Base-by-base conservation (phyloP, 2,113 vertebrate species). In the Gavia stellata region DNA sequence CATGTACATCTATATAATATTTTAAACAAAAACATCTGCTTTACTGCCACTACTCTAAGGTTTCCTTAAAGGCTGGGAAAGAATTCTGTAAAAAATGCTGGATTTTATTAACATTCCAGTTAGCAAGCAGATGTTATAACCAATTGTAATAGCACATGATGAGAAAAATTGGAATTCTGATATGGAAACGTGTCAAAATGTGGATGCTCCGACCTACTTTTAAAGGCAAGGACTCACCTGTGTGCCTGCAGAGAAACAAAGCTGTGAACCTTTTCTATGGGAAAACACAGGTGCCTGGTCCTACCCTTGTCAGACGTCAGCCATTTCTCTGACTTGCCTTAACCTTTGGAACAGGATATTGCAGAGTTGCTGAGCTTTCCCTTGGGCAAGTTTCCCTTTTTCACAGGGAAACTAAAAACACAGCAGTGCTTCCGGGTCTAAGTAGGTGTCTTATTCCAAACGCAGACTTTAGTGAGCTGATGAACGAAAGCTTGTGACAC, bases 1-100 rank as follows among this genome's bases (percentile, higher is more conserved):
- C 59, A 59, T 58, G 67, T 83, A n/a, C 31, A 28, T 83, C 63
- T 73, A 81, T 77, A 94, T 83, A 63, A 38, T 63, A 21, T 62
- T 93, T 94, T 94, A 95, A 97, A 78, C 75, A 92, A 90, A 96
- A 95, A 58, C 92, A 95, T 91, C 86, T 96, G 92, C 59, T 95
- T 90, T 63, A 63, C 50, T 67, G 68, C 71, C 75, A 55, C 75
- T 67, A 58, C 56, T 74, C 53, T 24, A 52, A 77, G 42, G 42
- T 53, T 93, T 72, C 78, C 59, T 92, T 82, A 88, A 82, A 83
- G n/a, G 18, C 86, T 86, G 55, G 75, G 75, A 93, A 94, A 78
- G 12, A 81, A 55, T 53, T 78, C 3, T 23, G 81, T 23, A 7
- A 13, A 29, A 95, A 90, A 88, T 78, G 47, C 38, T 95, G 90